A percentile compares a stretch with the other conserved stretches of the same genome.
Evolutionary conservation across 1,140 invertebrate species (phyloP).

Genomic region (Drosophila trapezifrons): DNA sequence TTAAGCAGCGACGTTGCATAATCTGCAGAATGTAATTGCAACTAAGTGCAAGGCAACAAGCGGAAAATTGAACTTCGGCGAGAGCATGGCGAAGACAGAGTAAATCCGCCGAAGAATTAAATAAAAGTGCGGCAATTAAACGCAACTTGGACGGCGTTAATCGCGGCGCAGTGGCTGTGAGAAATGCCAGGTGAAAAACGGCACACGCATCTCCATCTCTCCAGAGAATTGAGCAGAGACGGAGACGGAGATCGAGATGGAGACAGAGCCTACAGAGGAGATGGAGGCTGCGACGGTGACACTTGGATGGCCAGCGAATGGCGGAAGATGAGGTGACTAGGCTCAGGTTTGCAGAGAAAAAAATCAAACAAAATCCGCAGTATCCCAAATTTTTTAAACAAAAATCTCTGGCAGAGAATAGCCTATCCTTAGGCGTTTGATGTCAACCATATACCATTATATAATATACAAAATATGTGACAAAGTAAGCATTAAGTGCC

Average conservation of each 20-base stretch:
- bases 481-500: too few relatives aligned
- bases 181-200: constrained; percentile 44
- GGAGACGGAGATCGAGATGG: constrained; percentile 2
- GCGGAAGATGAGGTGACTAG: constrained; percentile 67
- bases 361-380: neutral
- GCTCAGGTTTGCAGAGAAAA: constrained; percentile 23
- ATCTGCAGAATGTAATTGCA: constrained; percentile 43
- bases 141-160: constrained; percentile 66
- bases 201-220: constrained; percentile 50
- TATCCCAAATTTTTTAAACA: too few relatives aligned
- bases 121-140: constrained; percentile 80
- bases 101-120: constrained; percentile 61
- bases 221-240: constrained; percentile 25
- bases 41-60: constrained; percentile 48
- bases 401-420: neutral
- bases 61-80: constrained; percentile 49
- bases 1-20: constrained; percentile 42
- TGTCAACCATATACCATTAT: neutral
- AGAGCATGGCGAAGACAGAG: constrained; percentile 29
- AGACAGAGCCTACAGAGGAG: constrained; percentile 36
- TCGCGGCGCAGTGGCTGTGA: constrained; percentile 42
- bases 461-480: too few relatives aligned
- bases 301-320: constrained; percentile 59
- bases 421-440: neutral
- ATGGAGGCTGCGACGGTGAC: constrained; percentile 48